A percentile compares a stretch with the other conserved stretches of the same genome.
phyloP scores from a whole-genome alignment of 2,113 vertebrate genomes.

The Stegastes partitus region DNA sequence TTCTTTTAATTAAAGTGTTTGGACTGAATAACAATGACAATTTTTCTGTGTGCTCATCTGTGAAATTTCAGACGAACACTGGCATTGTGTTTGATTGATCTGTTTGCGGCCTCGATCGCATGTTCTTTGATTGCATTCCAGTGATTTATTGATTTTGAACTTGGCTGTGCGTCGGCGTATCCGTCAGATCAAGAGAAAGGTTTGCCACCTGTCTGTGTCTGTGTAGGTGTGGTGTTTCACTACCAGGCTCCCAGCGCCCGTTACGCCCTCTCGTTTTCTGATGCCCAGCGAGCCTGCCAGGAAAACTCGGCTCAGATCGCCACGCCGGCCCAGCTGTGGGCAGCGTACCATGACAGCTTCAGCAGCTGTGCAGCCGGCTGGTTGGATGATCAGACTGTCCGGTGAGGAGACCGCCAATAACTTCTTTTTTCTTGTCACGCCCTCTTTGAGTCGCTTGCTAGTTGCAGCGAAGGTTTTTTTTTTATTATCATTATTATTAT shows the following conservation, averaged over 20 bases:
- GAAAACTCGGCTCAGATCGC: conserved; percentile 90
- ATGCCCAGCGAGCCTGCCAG: conserved; percentile 87
- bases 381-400: conserved; percentile 92
- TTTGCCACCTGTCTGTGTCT: conserved; percentile 6
- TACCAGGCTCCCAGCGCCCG: conserved; percentile 86
- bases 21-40: conserved; percentile 43
- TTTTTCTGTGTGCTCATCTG: conserved; percentile 31
- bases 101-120: conserved; percentile 28
- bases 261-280: conserved; percentile 88
- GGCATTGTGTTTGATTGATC: conserved; percentile 13
- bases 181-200: conserved; percentile 20
- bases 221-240: conserved; percentile 92
- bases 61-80: conserved; percentile 36
- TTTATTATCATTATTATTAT: too few species aligned
- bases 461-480: too few species aligned
- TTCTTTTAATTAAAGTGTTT: conserved; percentile 65
- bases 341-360: conserved; percentile 90
- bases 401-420: conserved; percentile 79
- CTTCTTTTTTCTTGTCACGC: conserved; percentile 4
- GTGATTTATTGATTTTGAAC: conserved; percentile 25
- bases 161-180: neutral
- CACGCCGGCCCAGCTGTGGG: conserved; percentile 90
- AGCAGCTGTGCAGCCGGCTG: conserved; percentile 94
- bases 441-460: neutral
- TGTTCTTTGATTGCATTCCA: conserved; percentile 13